Evolutionary conservation across 2,797 vertebrate genomes (phyloP), one percentile per base, ranked within the genome.

Genomic region (Molothrus aeneus): DNA sequence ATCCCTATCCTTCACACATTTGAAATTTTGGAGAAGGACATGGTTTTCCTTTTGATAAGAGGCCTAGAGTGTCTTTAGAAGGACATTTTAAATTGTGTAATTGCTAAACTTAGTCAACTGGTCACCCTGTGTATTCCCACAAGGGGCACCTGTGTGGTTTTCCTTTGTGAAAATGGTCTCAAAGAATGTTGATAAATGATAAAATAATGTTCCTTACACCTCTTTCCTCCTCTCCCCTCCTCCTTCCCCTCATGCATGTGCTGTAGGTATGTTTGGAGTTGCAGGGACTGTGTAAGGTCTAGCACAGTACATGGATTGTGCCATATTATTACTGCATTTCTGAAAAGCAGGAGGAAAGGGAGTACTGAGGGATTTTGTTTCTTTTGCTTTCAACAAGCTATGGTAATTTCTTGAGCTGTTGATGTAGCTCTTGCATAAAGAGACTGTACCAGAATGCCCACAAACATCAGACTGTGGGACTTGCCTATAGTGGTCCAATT

Each of bases 291-390:
- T 28, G 29, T 53, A 11, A 36, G 17, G 17, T 29, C 19, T 26
- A 13, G 11, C 24, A 34, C 5, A 19, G 53, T 2, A 7, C 0
- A 0, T 2, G 9, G 32, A 10, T n/a, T 40, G 48, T 38, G 57
- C n/a, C 6, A 2, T 15, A 3, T 13, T n/a, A 11, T 21, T 31
- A 10, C 21, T 21, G n/a, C 10, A 31, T 9, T 43, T 73, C 57
- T 56, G 47, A 59, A 40, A 10, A 31, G 7, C 9, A 7, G 40
- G 4, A 57, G 12, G 7, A 11, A 78, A 93, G 38, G 42, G 38
- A 50, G 20, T 2, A 3, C 13, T 12, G 32, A 61, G 17, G 16
- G 4, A 2, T 17, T 7, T 43, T 43, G 2, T 10, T 72, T 32
- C 14, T 48, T 45, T 45, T 65, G 38, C 29, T 70, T 84, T 77